A percentile compares a stretch with the other conserved stretches of the same genome.
These are phyloP conservation scores for Strix aluco DNA, from an alignment of 2,113 vertebrate genomes.

Conservation along the genomic window DNA sequence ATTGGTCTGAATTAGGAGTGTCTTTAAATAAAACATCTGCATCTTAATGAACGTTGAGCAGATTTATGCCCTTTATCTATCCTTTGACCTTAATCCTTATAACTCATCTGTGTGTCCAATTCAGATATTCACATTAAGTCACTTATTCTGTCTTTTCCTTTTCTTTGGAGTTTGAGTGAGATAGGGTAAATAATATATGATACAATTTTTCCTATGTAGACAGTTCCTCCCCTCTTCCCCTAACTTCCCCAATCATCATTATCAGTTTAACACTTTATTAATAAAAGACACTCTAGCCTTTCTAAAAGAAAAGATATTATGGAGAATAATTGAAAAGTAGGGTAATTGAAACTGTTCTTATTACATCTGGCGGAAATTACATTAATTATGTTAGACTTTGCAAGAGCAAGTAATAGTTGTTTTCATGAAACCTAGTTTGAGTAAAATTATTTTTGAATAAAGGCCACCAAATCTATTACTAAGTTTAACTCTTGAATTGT, in stretches of 20 bases:
- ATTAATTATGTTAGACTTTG: constrained; percentile 20
- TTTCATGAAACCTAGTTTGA: neutral
- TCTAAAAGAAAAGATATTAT: constrained; percentile 12
- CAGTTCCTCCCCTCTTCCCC: neutral
- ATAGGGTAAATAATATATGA: constrained; percentile 34
- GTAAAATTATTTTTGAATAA: neutral
- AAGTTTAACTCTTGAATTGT: neutral
- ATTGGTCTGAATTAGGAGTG: constrained; percentile 1
- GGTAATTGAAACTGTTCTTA: constrained; percentile 38
- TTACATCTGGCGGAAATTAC: constrained; percentile 15
- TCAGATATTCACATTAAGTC: constrained; percentile 23
- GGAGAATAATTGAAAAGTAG: constrained; percentile 36
- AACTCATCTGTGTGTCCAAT: neutral
- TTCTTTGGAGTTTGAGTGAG: constrained; percentile 18
- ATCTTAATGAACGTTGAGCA: constrained; percentile 14
- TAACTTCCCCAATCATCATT: neutral
- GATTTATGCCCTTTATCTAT: constrained; percentile 58
- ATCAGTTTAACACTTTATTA: constrained; percentile 47
- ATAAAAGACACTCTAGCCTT: constrained; percentile 12
- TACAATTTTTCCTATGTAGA: constrained; percentile 12
- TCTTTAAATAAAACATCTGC: constrained; percentile 46
- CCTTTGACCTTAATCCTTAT: constrained; percentile 60
- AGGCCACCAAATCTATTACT: neutral
- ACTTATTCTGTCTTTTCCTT: constrained; percentile 42
- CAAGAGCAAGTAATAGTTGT: neutral